Conservation (phyloP, 2,888 invertebrate species). For the Hypomecis punctinalis region DNA sequence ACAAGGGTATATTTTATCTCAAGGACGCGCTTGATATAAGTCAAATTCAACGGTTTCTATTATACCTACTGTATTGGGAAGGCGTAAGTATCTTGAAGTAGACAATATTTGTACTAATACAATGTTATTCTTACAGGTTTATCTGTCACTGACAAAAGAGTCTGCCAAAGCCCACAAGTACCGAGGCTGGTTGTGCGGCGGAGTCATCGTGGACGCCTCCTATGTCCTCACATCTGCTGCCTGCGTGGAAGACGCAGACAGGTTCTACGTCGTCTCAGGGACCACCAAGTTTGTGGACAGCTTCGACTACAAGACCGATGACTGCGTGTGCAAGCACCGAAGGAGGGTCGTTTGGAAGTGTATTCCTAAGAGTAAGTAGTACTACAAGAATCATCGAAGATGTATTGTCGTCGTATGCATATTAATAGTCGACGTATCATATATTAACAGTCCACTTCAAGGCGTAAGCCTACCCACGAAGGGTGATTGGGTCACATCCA, state of each 20-base stretch:
- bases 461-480: too few species aligned
- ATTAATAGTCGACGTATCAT: too few species aligned
- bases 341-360: constrained; percentile 79
- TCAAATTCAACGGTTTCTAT: too few species aligned
- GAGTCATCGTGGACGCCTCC: constrained; percentile 68
- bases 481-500: too few species aligned
- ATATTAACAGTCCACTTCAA: too few species aligned
- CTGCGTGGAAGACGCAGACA: constrained; percentile 78
- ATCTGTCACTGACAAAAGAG: constrained; percentile 75
- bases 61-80: too few species aligned
- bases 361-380: constrained; percentile 76
- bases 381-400: background rate
- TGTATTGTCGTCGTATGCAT: too few species aligned
- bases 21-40: too few species aligned
- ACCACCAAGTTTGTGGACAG: constrained; percentile 76
- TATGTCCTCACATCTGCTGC: constrained; percentile 79
- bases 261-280: constrained; percentile 76
- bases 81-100: too few species aligned
- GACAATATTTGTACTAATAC: too few species aligned
- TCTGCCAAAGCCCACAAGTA: constrained; percentile 79
- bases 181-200: constrained; percentile 77
- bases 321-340: constrained; percentile 73
- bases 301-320: constrained; percentile 70
- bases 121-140: constrained; percentile 58
- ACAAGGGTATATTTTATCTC: too few species aligned